phyloP scores from a whole-genome alignment of 2,113 vertebrate genomes.

The Colinus virginianus region DNA sequence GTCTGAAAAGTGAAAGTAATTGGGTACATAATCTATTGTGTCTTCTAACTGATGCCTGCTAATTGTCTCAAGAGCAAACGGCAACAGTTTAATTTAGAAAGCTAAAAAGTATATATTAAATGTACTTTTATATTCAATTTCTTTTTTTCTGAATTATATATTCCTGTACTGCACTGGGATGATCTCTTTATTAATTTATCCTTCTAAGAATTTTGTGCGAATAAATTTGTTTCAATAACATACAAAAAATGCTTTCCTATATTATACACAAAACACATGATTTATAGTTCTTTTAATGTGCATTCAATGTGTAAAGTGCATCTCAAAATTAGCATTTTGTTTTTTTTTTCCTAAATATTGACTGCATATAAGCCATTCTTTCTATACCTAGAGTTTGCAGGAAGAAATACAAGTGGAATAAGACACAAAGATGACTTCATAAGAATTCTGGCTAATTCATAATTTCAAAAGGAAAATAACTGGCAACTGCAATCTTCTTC shows the following conservation, averaged over 20 bases:
- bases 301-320: not conserved
- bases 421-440: not conserved
- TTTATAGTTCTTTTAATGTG: not conserved
- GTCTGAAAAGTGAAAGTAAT: slow-evolving; percentile 75
- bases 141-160: not conserved
- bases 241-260: not conserved
- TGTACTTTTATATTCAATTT: not conserved
- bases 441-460: not conserved
- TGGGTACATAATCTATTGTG: slow-evolving; percentile 71
- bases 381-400: not conserved
- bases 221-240: not conserved
- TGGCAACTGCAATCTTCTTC: not conserved
- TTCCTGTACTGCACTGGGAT: not conserved
- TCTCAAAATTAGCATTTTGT: not conserved
- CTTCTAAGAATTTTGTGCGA: not conserved
- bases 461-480: not conserved
- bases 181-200: not conserved
- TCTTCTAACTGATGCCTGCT: slow-evolving; percentile 75
- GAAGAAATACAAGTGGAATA: not conserved
- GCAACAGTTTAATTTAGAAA: slow-evolving; percentile 53
- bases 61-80: slow-evolving; percentile 71
- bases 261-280: not conserved
- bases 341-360: not conserved
- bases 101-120: slow-evolving; percentile 40
- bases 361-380: not conserved